A percentile compares a stretch with the other conserved stretches of the same genome.
phyloP scores from a whole-genome alignment of 1,140 invertebrate species.

The Hyles vespertilio region DNA sequence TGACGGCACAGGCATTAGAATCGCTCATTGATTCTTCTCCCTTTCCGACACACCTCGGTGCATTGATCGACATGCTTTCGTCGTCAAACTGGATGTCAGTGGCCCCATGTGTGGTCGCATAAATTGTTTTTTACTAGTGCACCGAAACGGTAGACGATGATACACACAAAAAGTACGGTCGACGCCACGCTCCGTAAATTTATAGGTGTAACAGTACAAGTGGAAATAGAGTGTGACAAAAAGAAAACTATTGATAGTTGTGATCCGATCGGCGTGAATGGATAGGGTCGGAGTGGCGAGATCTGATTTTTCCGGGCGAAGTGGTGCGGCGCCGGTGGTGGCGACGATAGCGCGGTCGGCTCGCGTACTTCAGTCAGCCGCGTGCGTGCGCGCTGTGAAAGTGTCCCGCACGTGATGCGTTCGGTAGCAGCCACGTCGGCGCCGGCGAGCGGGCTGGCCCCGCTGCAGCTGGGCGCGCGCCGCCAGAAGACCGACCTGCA shows the following conservation, averaged over 20 bases:
- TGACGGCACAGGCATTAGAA: conserved; percentile 41
- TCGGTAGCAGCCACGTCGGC: conserved; percentile 42
- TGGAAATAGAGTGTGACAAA: conserved; percentile 64
- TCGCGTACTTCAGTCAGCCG: conserved; percentile 52
- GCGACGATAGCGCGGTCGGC: conserved; percentile 41
- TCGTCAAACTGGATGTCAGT: conserved; percentile 37
- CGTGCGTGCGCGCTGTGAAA: conserved; percentile 67
- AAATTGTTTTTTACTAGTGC: neutral
- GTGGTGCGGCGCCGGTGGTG: conserved; percentile 39
- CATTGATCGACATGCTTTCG: conserved; percentile 40
- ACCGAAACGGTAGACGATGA: conserved; percentile 2
- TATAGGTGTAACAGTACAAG: conserved; percentile 30
- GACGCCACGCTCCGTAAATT: conserved; percentile 18
- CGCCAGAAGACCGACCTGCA: conserved; percentile 72
- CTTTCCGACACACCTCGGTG: conserved; percentile 54
- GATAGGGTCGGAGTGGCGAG: conserved; percentile 62
- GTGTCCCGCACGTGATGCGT: conserved; percentile 56
- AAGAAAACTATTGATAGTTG: conserved; percentile 53
- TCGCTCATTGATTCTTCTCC: conserved; percentile 42
- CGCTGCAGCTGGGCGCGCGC: conserved; percentile 45
- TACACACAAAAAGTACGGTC: conserved; percentile 1
- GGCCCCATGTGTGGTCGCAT: conserved; percentile 15
- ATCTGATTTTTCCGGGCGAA: conserved; percentile 61
- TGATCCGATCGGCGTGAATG: conserved; percentile 67
- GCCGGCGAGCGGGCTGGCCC: conserved; percentile 30